Base-by-base conservation (phyloP, 2,797 vertebrate species). In the Ptychobarbus kaznakovi region DNA sequence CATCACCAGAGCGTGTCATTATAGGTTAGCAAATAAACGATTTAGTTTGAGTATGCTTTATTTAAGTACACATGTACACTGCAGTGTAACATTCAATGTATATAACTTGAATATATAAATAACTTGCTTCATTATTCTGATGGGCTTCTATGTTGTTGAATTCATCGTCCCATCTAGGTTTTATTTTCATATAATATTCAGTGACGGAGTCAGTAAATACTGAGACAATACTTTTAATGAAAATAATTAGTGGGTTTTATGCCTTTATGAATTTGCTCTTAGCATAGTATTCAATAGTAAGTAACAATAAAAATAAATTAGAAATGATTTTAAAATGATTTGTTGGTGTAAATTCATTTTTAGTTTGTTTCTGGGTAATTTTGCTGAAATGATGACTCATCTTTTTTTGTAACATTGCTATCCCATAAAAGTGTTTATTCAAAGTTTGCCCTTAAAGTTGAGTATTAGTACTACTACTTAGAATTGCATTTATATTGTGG, bases 371-470 rank as follows among this genome's bases (percentile, higher is more conserved):
- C 35, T 40, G 12, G 15, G n/a, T 44, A 46, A 53, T 74, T 74
- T 63, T 25, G 40, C 69, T 1, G 40, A 63, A 82, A 46, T 73
- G 1, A 82, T 44, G n/a, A 44, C 46, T 51, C 20, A 25, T 16
- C 5, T n/a, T 44, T 58, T 32, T 46, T 53, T 56, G 4, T 74
- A 79, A 12, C 28, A 56, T 85, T 65, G 44, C 16, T 44, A 65
- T 16, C n/a, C 42, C 2, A 10, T 42, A 12, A 70, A 72, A 73
- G 35, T 40, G 11, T 40, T 66, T 7, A 5, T 82, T 85, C 8
- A 22, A 81, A 28, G 13, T 81, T 10, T n/a, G 3, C 18, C n/a
- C 38, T 85, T 85, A 49, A 69, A 86, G n/a, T 68, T 83, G 28
- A 32, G 2, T n/a, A 35, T 46, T 63, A 80, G 25, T 20, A 35